phyloP scores from a whole-genome alignment of 2,113 vertebrate genomes.

The Menura novaehollandiae region DNA sequence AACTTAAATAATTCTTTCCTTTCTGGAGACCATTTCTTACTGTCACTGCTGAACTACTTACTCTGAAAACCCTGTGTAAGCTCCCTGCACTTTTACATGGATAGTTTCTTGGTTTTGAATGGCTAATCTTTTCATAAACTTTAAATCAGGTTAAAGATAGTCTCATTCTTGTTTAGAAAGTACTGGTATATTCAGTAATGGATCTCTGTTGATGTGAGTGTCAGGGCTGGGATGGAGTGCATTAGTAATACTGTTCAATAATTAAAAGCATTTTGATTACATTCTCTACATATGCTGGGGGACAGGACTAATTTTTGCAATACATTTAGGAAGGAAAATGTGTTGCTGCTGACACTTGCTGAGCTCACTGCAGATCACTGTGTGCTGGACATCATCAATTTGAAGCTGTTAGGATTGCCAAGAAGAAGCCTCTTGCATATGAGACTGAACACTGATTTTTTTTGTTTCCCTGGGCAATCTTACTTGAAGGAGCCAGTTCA shows the following conservation, averaged over 20 bases:
- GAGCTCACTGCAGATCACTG: neutral
- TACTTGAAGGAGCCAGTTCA: neutral
- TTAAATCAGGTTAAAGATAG: neutral
- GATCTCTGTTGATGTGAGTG: neutral
- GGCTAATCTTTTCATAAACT: neutral
- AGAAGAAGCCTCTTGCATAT: neutral
- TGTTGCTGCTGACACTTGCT: neutral
- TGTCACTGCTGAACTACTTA: neutral
- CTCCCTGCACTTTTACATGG: neutral
- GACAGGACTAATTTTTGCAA: neutral
- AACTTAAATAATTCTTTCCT: neutral
- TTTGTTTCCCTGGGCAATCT: neutral
- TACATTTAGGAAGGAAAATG: neutral
- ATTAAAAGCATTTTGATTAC: neutral
- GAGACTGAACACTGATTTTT: neutral
- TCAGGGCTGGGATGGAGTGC: neutral
- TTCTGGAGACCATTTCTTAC: neutral
- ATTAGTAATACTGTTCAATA: neutral
- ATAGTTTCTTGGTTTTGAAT: neutral
- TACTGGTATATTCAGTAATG: neutral
- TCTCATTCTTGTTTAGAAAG: neutral
- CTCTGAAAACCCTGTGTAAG: neutral
- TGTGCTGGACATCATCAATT: neutral
- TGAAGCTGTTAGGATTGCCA: neutral
- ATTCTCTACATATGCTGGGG: neutral